Conservation (phyloP, 2,888 invertebrate species). For the Platycheirus albimanus region DNA sequence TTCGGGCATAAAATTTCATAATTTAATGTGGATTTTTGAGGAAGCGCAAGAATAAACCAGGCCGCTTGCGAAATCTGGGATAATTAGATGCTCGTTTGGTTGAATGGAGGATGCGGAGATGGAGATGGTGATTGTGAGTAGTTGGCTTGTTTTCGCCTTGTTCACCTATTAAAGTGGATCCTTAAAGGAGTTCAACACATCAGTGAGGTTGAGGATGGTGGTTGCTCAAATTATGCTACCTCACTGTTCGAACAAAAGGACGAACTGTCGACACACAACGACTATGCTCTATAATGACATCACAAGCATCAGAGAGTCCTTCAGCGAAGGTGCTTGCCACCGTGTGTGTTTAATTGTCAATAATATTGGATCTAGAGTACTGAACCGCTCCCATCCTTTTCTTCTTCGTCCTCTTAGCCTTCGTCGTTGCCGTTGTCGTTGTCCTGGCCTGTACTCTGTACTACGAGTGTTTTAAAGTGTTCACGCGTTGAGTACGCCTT, state of each 20-base stretch:
- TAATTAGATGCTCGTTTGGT: conserved; percentile 72
- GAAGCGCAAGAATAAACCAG: conserved; percentile 57
- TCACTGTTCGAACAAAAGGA: conserved; percentile 21
- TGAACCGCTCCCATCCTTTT: conserved; percentile 29
- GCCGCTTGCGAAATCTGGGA: conserved; percentile 66
- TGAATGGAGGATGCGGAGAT: conserved; percentile 27
- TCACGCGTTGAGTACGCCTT: conserved; percentile 70
- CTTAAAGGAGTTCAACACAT: conserved; percentile 68
- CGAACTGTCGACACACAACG: conserved; percentile 46
- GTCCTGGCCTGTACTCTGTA: conserved; percentile 14
- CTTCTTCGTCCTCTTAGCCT: conserved; percentile 1
- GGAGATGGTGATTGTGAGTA: too few relatives aligned
- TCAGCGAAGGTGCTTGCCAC: conserved; percentile 68
- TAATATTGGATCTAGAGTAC: conserved; percentile 71
- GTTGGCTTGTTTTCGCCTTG: conserved; percentile 20
- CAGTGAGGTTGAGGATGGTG: conserved; percentile 7
- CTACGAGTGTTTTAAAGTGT: conserved; percentile 72
- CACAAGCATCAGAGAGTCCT: conserved; percentile 45
- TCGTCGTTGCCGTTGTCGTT: too few relatives aligned
- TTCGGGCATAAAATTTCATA: conserved; percentile 72
- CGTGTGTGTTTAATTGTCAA: conserved; percentile 74
- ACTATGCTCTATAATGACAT: conserved; percentile 31
- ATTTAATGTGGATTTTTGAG: conserved; percentile 48
- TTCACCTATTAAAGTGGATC: conserved; percentile 63
- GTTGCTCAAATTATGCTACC: conserved; percentile 53